Conservation (phyloP, 2,888 invertebrate species). For the Eledona agricola region DNA sequence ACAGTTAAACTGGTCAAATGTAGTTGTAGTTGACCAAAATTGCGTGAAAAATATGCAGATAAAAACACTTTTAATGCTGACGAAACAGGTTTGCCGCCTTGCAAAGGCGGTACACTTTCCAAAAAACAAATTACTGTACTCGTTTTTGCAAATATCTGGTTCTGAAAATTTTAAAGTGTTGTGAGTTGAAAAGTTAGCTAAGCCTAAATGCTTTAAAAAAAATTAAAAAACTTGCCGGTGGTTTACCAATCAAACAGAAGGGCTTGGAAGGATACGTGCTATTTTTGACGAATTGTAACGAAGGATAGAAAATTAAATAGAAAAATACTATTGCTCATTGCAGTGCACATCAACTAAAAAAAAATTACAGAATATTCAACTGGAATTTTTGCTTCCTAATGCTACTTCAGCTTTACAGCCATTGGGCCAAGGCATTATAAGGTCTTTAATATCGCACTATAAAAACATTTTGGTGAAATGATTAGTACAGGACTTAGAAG, state of each 20-base stretch:
- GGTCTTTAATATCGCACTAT: conserved; percentile 43
- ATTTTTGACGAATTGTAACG: conserved; percentile 35
- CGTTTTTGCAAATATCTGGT: no score
- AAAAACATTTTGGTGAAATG: no score
- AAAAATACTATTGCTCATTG: conserved; percentile 38
- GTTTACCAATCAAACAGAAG: background rate
- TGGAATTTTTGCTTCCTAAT: conserved; percentile 37
- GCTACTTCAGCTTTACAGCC: conserved; percentile 35
- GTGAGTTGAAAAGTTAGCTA: background rate
- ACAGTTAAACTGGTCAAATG: no score
- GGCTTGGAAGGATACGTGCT: conserved; percentile 55
- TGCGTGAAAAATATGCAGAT: no score
- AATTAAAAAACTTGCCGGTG: conserved; percentile 38
- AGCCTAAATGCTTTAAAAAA: conserved; percentile 46
- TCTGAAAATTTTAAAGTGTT: conserved; percentile 38
- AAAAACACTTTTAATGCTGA: no score
- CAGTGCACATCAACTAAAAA: conserved; percentile 8
- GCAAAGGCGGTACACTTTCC: no score
- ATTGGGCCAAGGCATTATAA: conserved; percentile 20
- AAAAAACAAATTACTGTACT: no score
- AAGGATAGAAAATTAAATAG: conserved; percentile 33
- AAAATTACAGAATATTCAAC: conserved; percentile 21
- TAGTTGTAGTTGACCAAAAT: no score
- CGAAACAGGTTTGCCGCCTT: no score
- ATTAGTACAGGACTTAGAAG: no score